phyloP scores from a whole-genome alignment of 1,140 invertebrate species.

The Sitodiplosis mosellana region DNA sequence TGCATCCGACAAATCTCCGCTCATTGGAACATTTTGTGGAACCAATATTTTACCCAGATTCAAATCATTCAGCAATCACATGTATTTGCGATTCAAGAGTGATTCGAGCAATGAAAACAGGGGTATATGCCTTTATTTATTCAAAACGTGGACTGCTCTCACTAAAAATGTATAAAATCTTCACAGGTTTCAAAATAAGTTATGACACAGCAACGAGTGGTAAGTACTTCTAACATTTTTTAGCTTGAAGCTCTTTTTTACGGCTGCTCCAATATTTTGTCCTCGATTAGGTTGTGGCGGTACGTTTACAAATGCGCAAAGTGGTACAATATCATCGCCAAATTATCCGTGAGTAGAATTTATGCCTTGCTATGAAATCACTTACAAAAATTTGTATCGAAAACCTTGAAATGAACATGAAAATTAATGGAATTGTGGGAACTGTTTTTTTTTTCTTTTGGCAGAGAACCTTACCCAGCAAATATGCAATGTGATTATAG shows the following conservation, averaged over 20 bases:
- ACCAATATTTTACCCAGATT: conserved; percentile 31
- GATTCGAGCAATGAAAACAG: conserved; percentile 26
- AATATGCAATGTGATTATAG: conserved; percentile 60
- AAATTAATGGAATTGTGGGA: no score
- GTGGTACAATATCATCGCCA: conserved; percentile 59
- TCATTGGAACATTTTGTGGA: conserved; percentile 54
- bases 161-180: no score
- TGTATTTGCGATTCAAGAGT: conserved; percentile 48
- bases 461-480: conserved; percentile 32
- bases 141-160: no score
- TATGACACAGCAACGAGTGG: conserved; percentile 30
- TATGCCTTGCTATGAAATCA: no score
- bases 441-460: no score
- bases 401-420: no score
- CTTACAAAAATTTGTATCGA: no score
- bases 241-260: no score
- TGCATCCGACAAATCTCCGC: conserved; percentile 32
- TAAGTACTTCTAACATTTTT: no score
- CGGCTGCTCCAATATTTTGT: no score
- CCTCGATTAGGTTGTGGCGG: conserved; percentile 80
- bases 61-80: conserved; percentile 49
- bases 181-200: conserved; percentile 44
- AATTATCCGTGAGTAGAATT: conserved; percentile 52
- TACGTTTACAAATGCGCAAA: conserved; percentile 31
- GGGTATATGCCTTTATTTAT: no score